Percentiles rank a stretch among this genome's conserved stretches.
These are phyloP conservation scores for Trachelus stipa DNA, from an alignment of 2,888 invertebrate genomes.

Conservation along the genomic window DNA sequence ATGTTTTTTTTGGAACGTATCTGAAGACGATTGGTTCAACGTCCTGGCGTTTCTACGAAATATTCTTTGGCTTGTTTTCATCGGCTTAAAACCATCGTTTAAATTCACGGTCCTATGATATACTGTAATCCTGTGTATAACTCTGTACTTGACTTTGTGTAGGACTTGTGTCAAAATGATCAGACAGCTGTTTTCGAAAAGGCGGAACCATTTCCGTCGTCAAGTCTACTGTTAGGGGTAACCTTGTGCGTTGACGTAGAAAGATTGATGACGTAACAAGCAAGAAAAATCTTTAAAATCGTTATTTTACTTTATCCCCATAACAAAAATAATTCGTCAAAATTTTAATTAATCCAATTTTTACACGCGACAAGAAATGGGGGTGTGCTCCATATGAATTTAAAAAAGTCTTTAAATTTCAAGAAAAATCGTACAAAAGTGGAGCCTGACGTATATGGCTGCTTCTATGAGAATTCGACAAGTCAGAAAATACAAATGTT, in stretches of 20 bases:
- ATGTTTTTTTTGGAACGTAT: conserved; percentile 29
- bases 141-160: background rate
- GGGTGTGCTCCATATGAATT: background rate
- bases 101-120: background rate
- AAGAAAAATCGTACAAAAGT: background rate
- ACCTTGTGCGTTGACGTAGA: background rate
- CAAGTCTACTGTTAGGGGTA: background rate
- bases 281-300: background rate
- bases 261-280: background rate
- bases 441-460: background rate
- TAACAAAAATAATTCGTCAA: background rate
- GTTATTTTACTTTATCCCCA: background rate
- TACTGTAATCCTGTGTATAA: background rate
- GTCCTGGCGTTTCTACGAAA: conserved; percentile 19
- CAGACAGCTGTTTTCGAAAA: background rate
- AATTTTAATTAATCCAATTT: background rate
- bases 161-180: background rate
- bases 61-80: background rate
- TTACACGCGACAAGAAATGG: background rate
- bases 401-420: background rate
- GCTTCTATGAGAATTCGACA: background rate
- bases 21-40: conserved; percentile 39
- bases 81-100: background rate
- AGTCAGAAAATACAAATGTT: background rate
- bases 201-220: background rate